Conservation (phyloP, 2,113 vertebrate species). For the Crotalus tigris region DNA sequence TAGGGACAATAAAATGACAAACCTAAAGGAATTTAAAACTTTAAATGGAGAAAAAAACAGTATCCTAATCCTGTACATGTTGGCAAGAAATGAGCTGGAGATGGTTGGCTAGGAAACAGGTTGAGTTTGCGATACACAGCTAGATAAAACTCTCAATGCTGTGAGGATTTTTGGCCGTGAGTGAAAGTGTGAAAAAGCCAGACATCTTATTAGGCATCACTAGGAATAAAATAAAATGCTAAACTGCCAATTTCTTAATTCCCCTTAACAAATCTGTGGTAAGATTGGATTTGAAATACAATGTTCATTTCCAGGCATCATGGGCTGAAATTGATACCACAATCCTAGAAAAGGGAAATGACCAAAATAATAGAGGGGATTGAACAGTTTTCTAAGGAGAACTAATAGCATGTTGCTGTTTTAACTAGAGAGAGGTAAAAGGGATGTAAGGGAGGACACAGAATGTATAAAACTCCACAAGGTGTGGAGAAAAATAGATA, state of each 20-base stretch:
- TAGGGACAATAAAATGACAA: not conserved
- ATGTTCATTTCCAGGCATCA: not conserved
- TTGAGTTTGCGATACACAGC: not conserved
- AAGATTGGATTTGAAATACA: not conserved
- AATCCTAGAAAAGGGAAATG: not conserved
- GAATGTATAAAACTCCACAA: not conserved
- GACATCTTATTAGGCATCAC: not conserved
- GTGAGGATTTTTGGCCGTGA: not conserved
- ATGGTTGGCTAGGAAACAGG: not conserved
- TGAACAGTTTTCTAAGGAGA: not conserved
- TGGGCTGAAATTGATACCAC: not conserved
- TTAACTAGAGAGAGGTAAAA: not conserved
- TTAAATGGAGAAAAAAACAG: not conserved
- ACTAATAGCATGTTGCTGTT: no score
- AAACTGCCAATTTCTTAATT: not conserved
- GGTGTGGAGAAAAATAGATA: not conserved
- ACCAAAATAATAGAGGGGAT: not conserved
- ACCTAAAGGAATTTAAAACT: not conserved
- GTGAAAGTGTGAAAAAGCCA: not conserved
- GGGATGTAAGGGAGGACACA: not conserved
- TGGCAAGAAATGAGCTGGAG: not conserved
- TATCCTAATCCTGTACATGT: not conserved
- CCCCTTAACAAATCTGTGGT: not conserved
- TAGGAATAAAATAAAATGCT: not conserved
- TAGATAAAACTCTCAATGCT: not conserved